phyloP scores from a whole-genome alignment of 37 sponge, comb jelly and placozoan species.

The Axinella damicornis region DNA sequence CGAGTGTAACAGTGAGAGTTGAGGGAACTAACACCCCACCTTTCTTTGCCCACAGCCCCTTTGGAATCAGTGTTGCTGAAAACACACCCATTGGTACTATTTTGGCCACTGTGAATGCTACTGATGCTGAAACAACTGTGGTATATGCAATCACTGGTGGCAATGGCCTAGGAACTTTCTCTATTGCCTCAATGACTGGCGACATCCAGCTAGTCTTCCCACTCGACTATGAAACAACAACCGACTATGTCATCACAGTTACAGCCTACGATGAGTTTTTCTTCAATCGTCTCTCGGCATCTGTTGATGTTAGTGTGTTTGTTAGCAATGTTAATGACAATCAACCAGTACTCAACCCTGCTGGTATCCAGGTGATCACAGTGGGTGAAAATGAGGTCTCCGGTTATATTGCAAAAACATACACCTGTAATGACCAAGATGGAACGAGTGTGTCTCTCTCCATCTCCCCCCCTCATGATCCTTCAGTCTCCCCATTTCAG shows the following conservation, averaged over 20 bases:
- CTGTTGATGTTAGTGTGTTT: slow-evolving; percentile 7
- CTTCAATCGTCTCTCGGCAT: slow-evolving; percentile 21
- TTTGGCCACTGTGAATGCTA: slow-evolving; percentile 52
- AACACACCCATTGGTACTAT: not conserved
- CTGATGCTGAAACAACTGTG: slow-evolving; percentile 33
- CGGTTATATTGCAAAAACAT: not conserved
- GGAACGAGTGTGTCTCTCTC: slow-evolving; percentile 18
- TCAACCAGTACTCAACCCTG: slow-evolving; percentile 26
- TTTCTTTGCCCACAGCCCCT: slow-evolving; percentile 18
- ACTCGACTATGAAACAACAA: slow-evolving; percentile 56
- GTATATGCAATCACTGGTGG: slow-evolving; percentile 69
- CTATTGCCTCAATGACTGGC: slow-evolving; percentile 47
- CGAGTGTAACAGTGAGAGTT: slow-evolving; percentile 23
- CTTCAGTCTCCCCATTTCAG: slow-evolving; percentile 16
- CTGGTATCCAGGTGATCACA: slow-evolving; percentile 9
- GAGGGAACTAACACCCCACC: slow-evolving; percentile 32
- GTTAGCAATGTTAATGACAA: slow-evolving; percentile 50
- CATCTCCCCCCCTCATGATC: slow-evolving; percentile 7
- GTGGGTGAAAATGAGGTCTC: slow-evolving; percentile 17
- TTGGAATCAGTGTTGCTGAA: slow-evolving; percentile 16
- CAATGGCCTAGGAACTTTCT: slow-evolving; percentile 50
- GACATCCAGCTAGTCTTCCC: slow-evolving; percentile 14
- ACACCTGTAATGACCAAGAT: slow-evolving; percentile 64
- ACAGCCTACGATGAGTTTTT: slow-evolving; percentile 40
- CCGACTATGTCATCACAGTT: slow-evolving; percentile 36